phyloP scores from a whole-genome alignment of 2,888 invertebrate genomes.

The Cerceris rybyensis region DNA sequence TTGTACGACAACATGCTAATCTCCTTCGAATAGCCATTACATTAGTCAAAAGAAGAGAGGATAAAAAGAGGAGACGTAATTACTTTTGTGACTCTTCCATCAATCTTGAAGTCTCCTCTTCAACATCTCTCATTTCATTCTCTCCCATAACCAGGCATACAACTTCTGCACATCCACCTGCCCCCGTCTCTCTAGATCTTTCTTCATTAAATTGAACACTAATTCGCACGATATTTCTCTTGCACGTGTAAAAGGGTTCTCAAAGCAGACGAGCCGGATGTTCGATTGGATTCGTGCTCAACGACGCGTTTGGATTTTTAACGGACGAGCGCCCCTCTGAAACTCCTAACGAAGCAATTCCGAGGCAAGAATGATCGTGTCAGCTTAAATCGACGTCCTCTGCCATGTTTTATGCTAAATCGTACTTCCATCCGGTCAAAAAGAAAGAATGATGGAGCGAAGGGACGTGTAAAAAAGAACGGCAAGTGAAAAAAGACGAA shows the following conservation, averaged over 20 bases:
- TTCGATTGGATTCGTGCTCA: constrained; percentile 3
- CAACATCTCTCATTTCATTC: too few species aligned
- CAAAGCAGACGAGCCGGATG: not conserved
- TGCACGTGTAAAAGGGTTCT: constrained; percentile 3
- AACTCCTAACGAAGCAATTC: constrained; percentile 35
- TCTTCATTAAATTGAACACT: not conserved
- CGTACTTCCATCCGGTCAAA: constrained; percentile 16
- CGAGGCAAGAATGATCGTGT: constrained; percentile 35
- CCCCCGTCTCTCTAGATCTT: too few species aligned
- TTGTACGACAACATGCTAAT: too few species aligned
- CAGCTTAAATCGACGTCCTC: constrained; percentile 45
- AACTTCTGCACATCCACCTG: too few species aligned
- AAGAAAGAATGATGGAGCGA: not conserved
- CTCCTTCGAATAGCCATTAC: too few species aligned
- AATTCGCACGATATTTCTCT: not conserved
- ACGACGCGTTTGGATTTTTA: constrained; percentile 5
- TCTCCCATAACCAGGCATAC: too few species aligned
- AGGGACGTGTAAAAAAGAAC: not conserved
- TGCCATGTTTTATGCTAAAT: constrained; percentile 45
- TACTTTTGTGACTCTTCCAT: too few species aligned
- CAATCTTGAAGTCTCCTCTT: too few species aligned
- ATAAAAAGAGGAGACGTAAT: too few species aligned
- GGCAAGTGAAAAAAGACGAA: not conserved
- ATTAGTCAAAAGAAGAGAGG: too few species aligned
- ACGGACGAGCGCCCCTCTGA: constrained; percentile 5